Base-by-base conservation (phyloP, 2,113 vertebrate genomes). In the Pseudonaja textilis region DNA sequence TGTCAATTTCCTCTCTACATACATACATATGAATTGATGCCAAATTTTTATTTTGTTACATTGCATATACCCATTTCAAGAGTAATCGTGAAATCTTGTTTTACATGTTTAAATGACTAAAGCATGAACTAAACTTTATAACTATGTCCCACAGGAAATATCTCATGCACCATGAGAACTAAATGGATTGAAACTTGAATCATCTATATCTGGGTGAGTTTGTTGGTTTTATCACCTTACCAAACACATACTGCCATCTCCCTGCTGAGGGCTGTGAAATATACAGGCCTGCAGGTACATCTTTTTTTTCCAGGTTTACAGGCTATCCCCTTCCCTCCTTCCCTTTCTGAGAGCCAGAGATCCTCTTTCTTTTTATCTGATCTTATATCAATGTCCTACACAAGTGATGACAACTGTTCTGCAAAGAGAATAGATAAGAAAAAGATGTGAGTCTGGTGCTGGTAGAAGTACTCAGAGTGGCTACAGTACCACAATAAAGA, bases 111-210 rank as follows among this genome's bases (percentile, higher is more conserved):
- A 89, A 64, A 39, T 81, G 59, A 88, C 54, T 74, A 54, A 89
- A 74, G 16, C 16, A 59, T 81, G n/a, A 91, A 39, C 20, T 92
- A 87, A 69, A 69, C 59, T 89, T 52, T 22, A 50, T 93, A 23
- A 42, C 54, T 86, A 45, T 86, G 69, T 81, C 55, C 22, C 52
- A 11, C 54, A 59, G 11, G 55, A 45, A 50, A 23, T 52, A 81
- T 29, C 47, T 90, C 26, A 74, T 50, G 42, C 16, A 50, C 29
- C 55, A 85, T 23, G 26, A 59, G 88, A 56, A 61, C 39, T 86
- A 90, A 59, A 86, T 88, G 52, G 88, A 74, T 93, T 90, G n/a
- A 61, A 34, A 89, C 52, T 50, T 89, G 92, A 56, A 42, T 25
- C 34, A 86, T 89, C 45, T 89, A 29, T 52, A 90, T 86, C 22